phyloP scores from a whole-genome alignment of 2,113 vertebrate genomes.

The Peucedramus taeniatus region DNA sequence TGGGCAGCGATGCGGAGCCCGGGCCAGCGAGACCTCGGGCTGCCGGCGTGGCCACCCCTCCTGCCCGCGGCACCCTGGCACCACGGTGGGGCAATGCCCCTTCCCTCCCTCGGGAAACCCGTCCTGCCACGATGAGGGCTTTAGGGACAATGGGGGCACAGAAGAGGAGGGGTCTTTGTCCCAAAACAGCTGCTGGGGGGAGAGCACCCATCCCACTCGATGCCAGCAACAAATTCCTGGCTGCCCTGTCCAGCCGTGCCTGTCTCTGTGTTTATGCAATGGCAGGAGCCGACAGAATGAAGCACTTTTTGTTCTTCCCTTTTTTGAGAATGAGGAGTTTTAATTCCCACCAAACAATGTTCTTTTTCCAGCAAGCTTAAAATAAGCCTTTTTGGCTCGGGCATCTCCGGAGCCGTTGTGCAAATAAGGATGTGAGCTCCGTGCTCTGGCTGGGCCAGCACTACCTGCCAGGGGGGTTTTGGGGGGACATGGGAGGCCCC shows the following conservation, averaged over 20 bases:
- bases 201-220: not conserved
- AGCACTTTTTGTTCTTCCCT: slow-evolving; percentile 66
- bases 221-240: not conserved
- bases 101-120: not conserved
- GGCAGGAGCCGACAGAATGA: slow-evolving; percentile 30
- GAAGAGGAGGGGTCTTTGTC: not conserved
- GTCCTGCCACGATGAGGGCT: not conserved
- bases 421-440: slow-evolving; percentile 78
- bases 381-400: slow-evolving; percentile 77
- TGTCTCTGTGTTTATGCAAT: not conserved
- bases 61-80: accelerated
- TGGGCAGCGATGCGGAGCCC: not conserved
- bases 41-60: not conserved
- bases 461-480: slow-evolving; percentile 18
- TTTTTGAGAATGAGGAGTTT: slow-evolving; percentile 73
- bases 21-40: not conserved
- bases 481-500: not conserved
- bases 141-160: not conserved
- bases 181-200: not conserved
- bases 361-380: slow-evolving; percentile 76
- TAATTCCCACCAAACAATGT: slow-evolving; percentile 76
- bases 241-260: not conserved
- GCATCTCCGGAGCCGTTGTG: slow-evolving; percentile 67
- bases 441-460: not conserved
- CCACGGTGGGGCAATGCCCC: not conserved